These are phyloP conservation scores for Spicauda simplicius DNA, from an alignment of 2,888 invertebrate genomes.

Conservation along the genomic window DNA sequence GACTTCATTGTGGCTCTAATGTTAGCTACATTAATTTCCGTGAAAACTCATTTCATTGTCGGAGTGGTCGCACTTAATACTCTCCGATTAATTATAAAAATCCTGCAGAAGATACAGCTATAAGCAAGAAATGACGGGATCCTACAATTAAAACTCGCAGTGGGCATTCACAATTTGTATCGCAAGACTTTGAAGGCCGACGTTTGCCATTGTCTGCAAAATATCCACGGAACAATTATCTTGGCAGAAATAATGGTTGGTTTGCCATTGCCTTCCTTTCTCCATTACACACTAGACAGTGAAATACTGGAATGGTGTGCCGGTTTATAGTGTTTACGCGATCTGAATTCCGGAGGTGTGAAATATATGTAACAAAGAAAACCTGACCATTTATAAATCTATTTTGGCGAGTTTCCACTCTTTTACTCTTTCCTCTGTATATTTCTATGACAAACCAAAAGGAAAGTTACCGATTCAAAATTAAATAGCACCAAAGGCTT, in stretches of 20 bases:
- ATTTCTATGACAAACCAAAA: too few species aligned
- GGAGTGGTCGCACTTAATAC: neutral
- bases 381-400: neutral
- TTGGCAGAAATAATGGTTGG: constrained; percentile 32
- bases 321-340: constrained; percentile 10
- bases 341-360: neutral
- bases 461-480: too few species aligned
- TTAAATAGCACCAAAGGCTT: too few species aligned
- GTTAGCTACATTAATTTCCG: constrained; percentile 46
- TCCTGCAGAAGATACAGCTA: constrained; percentile 10
- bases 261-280: constrained; percentile 9
- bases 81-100: constrained; percentile 10
- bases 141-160: constrained; percentile 35
- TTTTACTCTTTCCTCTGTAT: neutral
- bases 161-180: constrained; percentile 32
- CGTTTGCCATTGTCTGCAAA: constrained; percentile 31
- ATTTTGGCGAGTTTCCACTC: neutral
- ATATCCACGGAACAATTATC: constrained; percentile 31
- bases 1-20: neutral
- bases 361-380: constrained; percentile 4
- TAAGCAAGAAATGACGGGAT: constrained; percentile 23
- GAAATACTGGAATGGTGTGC: constrained; percentile 8
- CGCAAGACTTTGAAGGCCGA: constrained; percentile 28
- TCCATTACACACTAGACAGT: constrained; percentile 14
- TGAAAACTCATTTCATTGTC: neutral